These are phyloP conservation scores for Arge pagana DNA, from an alignment of 2,888 invertebrate genomes.

Conservation along the genomic window DNA sequence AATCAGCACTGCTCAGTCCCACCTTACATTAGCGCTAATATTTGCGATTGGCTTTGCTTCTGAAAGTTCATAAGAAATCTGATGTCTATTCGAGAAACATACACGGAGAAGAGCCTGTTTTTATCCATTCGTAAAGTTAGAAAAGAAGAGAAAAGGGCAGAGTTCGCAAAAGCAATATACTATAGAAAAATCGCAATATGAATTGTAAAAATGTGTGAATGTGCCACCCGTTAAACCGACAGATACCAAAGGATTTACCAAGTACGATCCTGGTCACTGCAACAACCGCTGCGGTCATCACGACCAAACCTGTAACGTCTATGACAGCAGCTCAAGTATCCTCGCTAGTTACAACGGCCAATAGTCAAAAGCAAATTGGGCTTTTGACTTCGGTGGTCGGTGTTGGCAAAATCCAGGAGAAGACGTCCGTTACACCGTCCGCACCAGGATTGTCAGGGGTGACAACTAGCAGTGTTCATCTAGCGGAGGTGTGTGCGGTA, in stretches of 20 bases:
- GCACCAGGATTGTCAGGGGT: slow-evolving; percentile 44
- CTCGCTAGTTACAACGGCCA: slow-evolving; percentile 49
- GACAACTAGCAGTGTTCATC: slow-evolving; percentile 49
- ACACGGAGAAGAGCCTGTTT: too few relatives aligned
- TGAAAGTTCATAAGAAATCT: too few relatives aligned
- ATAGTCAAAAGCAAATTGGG: slow-evolving; percentile 51
- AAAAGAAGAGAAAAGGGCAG: too few relatives aligned
- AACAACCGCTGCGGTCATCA: slow-evolving; percentile 57
- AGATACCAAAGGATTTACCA: slow-evolving; percentile 65
- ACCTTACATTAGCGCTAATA: too few relatives aligned
- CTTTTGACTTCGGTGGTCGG: slow-evolving; percentile 46
- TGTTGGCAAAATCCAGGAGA: slow-evolving; percentile 46
- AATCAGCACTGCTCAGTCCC: too few relatives aligned
- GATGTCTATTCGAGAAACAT: too few relatives aligned
- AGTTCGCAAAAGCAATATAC: too few relatives aligned
- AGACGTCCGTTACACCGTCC: slow-evolving; percentile 46
- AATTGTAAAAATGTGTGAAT: slow-evolving; percentile 48
- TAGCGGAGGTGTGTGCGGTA: slow-evolving; percentile 59
- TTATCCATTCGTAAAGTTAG: too few relatives aligned
- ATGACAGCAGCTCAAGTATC: slow-evolving; percentile 49
- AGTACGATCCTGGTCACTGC: slow-evolving; percentile 58
- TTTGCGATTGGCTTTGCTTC: too few relatives aligned
- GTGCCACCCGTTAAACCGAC: slow-evolving; percentile 59
- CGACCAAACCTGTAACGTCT: slow-evolving; percentile 51
- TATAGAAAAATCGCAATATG: slow-evolving; percentile 25